Evolutionary conservation across 2,888 invertebrate genomes (phyloP).

Genomic region (Drosophila ezoana): DNA sequence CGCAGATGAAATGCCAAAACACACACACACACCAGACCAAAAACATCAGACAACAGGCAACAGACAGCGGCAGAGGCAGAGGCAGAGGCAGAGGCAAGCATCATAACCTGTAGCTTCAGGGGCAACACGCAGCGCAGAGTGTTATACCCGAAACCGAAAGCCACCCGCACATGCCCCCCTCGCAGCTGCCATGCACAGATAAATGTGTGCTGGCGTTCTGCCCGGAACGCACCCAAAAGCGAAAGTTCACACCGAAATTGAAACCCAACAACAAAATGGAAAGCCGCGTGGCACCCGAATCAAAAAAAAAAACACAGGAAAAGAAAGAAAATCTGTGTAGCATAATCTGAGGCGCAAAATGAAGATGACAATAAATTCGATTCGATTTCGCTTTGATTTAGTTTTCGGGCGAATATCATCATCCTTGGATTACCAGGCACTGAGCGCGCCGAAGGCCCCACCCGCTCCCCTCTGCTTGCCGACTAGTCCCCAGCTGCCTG

Average conservation of each 20-base stretch:
- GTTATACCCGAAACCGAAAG: slow-evolving; percentile 10
- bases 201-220: slow-evolving; percentile 26
- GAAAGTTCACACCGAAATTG: slow-evolving; percentile 81
- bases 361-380: slow-evolving; percentile 81
- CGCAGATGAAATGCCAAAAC: slow-evolving; percentile 64
- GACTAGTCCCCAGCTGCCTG: neutral
- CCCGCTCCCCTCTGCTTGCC: neutral
- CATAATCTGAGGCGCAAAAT: slow-evolving; percentile 77
- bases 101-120: slow-evolving; percentile 77
- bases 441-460: slow-evolving; percentile 24
- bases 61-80: slow-evolving; percentile 20
- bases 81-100: slow-evolving; percentile 42
- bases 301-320: slow-evolving; percentile 1
- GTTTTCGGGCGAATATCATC: slow-evolving; percentile 77
- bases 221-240: slow-evolving; percentile 53
- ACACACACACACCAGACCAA: slow-evolving; percentile 19
- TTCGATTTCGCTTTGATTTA: slow-evolving; percentile 81
- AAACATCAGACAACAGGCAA: slow-evolving; percentile 3
- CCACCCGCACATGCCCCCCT: neutral
- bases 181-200: slow-evolving; percentile 25
- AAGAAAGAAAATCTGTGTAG: slow-evolving; percentile 53
- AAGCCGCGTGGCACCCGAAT: slow-evolving; percentile 22
- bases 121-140: slow-evolving; percentile 38
- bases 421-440: slow-evolving; percentile 70
- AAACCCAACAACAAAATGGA: slow-evolving; percentile 65